Conservation (phyloP, 2,888 invertebrate genomes). For the Sylvicola fuscatus region DNA sequence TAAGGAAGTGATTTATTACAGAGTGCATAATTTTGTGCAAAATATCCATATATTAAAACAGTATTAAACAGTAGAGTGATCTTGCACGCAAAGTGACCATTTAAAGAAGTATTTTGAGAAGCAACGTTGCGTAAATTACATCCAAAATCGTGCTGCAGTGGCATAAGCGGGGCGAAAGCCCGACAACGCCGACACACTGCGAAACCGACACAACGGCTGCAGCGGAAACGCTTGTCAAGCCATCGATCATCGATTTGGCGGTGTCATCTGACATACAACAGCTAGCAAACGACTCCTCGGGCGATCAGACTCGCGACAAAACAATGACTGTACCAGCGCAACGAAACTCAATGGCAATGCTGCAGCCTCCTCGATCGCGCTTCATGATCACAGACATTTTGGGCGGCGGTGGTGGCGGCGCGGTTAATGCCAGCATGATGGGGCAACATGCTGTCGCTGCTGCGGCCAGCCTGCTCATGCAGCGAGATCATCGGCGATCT, state of each 20-base stretch:
- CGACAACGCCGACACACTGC: conserved; percentile 7
- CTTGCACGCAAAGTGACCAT: neutral
- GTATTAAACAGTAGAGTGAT: conserved; percentile 3
- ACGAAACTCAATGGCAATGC: conserved; percentile 31
- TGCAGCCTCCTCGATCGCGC: conserved; percentile 49
- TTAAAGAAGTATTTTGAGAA: no score
- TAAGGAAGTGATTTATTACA: no score
- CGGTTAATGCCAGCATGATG: neutral
- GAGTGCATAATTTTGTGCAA: no score
- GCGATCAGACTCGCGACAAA: no score
- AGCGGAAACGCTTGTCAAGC: conserved; percentile 17
- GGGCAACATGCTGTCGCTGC: neutral
- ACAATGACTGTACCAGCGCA: conserved; percentile 28
- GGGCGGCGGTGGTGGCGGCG: conserved; percentile 28
- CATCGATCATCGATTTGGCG: conserved; percentile 11
- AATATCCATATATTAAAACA: no score
- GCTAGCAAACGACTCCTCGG: no score
- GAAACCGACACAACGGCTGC: conserved; percentile 14
- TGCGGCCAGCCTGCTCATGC: conserved; percentile 5
- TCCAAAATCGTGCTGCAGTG: conserved; percentile 12
- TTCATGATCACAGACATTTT: conserved; percentile 86
- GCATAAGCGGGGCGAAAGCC: conserved; percentile 11
- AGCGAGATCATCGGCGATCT: conserved; percentile 19
- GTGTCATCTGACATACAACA: conserved; percentile 14
- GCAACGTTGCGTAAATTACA: no score